Conservation (phyloP, 2,888 invertebrate species). For the Drosophila falleni region DNA sequence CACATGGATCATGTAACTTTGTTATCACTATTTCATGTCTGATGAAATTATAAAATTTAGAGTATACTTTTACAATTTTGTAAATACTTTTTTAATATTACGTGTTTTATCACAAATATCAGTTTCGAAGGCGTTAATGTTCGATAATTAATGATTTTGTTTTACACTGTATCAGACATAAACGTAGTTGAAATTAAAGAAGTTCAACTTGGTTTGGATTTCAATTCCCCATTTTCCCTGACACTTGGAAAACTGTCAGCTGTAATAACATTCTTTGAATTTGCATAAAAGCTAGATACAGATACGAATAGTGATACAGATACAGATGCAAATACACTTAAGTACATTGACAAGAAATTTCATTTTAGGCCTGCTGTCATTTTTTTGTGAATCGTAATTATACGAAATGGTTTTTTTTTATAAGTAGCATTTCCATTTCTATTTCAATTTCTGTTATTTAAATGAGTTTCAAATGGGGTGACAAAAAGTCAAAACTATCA, state of each 20-base stretch:
- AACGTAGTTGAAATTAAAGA: too few relatives aligned
- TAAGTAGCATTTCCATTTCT: conserved; percentile 19
- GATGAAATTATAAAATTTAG: background rate
- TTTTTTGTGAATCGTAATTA: conserved; percentile 57
- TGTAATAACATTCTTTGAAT: conserved; percentile 71
- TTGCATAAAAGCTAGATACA: conserved; percentile 44
- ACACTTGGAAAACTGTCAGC: conserved; percentile 46
- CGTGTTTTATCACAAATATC: too few relatives aligned
- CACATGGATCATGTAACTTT: background rate
- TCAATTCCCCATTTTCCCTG: conserved; percentile 5
- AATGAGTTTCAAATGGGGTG: conserved; percentile 51
- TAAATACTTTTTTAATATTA: background rate
- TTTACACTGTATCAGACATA: too few relatives aligned
- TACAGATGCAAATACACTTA: conserved; percentile 5
- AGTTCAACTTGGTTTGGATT: background rate
- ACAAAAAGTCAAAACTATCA: conserved; percentile 45
- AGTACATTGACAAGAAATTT: conserved; percentile 23
- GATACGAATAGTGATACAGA: conserved; percentile 5
- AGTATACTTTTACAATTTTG: too few relatives aligned
- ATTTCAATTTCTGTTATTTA: conserved; percentile 27
- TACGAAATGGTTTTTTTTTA: conserved; percentile 39
- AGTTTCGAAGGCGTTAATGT: too few relatives aligned
- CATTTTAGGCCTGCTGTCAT: conserved; percentile 6
- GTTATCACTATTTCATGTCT: background rate
- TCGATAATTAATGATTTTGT: too few relatives aligned